phyloP scores from a whole-genome alignment of 2,797 vertebrate species.

The Antennarius maculatus region DNA sequence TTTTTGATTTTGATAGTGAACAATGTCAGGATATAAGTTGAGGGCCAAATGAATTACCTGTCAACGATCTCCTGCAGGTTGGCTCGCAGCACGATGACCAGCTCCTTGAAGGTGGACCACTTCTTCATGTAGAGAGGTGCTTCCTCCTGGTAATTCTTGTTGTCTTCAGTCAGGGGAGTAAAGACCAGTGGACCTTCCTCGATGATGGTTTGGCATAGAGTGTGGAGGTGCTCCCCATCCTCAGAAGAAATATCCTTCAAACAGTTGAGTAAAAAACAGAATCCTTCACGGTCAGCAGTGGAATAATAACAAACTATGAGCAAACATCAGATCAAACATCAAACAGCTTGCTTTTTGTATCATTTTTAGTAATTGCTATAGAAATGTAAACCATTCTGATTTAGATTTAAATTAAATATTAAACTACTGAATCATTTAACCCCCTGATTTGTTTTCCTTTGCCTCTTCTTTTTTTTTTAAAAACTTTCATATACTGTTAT shows the following conservation, averaged over 20 bases:
- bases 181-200: conserved; percentile 93
- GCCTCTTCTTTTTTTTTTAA: no score
- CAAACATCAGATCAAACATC: no score
- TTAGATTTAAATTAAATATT: no score
- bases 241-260: conserved; percentile 94
- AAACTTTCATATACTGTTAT: no score
- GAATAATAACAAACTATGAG: no score
- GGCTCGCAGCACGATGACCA: conserved; percentile 90
- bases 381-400: not conserved
- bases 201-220: conserved; percentile 88
- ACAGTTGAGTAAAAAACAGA: no score
- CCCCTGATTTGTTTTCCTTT: no score
- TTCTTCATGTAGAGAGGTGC: conserved; percentile 90
- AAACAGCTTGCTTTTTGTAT: no score
- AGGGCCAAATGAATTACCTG: conserved; percentile 76
- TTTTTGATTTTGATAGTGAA: no score
- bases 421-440: no score
- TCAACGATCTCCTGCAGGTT: conserved; percentile 94
- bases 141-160: conserved; percentile 90
- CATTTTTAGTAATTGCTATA: no score
- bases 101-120: conserved; percentile 92
- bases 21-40: not conserved
- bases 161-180: conserved; percentile 88
- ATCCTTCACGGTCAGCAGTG: no score
- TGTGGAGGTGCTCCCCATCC: conserved; percentile 90